Base-by-base conservation (phyloP, 1,140 invertebrate genomes). In the Drosophila ambigua region DNA sequence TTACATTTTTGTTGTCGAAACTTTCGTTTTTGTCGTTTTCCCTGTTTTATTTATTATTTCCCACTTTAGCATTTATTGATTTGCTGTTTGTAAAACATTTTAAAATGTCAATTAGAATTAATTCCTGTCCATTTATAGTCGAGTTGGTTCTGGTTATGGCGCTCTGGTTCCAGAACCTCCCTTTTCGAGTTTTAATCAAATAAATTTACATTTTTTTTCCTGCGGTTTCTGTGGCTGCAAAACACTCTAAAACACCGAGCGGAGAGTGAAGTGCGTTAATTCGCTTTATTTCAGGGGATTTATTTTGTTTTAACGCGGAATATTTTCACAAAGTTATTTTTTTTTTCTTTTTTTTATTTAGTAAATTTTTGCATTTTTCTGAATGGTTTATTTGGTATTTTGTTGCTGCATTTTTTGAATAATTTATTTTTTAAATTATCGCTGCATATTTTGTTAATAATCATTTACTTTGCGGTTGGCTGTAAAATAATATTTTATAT, bases 61-160 rank as follows among this genome's bases (percentile, higher is more conserved):
- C 16, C 2, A 41, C 73, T 58, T 76, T 79, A 80, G 63, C 77
- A 61, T 80, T 65, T 65, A 79, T 62, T 76, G 79, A 78, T 81
- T 81, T 73, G 59, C 60, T 24, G 26, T 68, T 45, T 53, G 50
- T 66, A 71, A 69, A 69, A 54, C 63, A 50, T 49, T 68, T 83
- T 63, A 61, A 81, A 77, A 55, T 79, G 77, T 84, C 77, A 79
- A 83, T 85, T 83, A 76, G 55, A 67, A 51, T 59, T 84, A 80
- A 72, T 80, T 66, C 55, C 52, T 73, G 26, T 45, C 72, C 52
- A 39, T 58, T 69, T 23, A 54, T 43, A 28, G 13, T 5, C 48
- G 20, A 26, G 16, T 8, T 39, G 60, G 45, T 62, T 45, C 35
- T 39, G 35, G 35, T 11, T 4, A 1, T 35, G 11, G 31, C 11